These are phyloP conservation scores for Pholis gunnellus DNA, from an alignment of 2,113 vertebrate species.

Conservation along the genomic window DNA sequence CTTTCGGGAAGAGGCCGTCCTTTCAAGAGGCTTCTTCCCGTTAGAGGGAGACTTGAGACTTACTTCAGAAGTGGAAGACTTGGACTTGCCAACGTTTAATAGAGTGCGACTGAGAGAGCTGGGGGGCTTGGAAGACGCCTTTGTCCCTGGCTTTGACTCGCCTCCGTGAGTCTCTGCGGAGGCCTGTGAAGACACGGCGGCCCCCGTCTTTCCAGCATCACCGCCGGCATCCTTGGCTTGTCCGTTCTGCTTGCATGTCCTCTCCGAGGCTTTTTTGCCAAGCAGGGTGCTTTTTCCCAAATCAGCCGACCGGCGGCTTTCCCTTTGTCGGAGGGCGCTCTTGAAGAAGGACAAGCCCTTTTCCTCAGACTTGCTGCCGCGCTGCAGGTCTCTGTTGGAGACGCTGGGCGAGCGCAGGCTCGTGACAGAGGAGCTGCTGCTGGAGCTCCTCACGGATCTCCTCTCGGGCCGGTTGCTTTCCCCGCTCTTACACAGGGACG, in stretches of 20 bases:
- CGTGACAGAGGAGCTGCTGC: slow-evolving; percentile 92
- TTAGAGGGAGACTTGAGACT: slow-evolving; percentile 84
- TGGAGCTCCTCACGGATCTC: slow-evolving; percentile 87
- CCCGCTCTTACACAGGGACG: slow-evolving; percentile 79
- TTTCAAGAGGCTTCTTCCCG: slow-evolving; percentile 88
- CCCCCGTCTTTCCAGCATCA: slow-evolving; percentile 72
- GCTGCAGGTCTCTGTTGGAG: slow-evolving; percentile 84
- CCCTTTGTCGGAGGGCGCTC: slow-evolving; percentile 94
- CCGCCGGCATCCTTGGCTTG: slow-evolving; percentile 74
- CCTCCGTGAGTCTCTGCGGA: slow-evolving; percentile 63
- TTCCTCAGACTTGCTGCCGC: slow-evolving; percentile 93
- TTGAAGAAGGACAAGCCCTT: slow-evolving; percentile 97
- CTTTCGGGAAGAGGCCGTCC: slow-evolving; percentile 86
- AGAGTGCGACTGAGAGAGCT: slow-evolving; percentile 89
- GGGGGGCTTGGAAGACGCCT: slow-evolving; percentile 83
- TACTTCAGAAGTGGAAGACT: slow-evolving; percentile 90
- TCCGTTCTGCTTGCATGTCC: slow-evolving; percentile 83
- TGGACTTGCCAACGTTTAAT: slow-evolving; percentile 89
- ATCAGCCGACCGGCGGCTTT: slow-evolving; percentile 93
- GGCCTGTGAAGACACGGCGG: slow-evolving; percentile 72
- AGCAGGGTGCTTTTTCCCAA: slow-evolving; percentile 92
- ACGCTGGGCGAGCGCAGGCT: slow-evolving; percentile 90
- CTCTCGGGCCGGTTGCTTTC: slow-evolving; percentile 79
- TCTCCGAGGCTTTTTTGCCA: slow-evolving; percentile 86
- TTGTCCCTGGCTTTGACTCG: slow-evolving; percentile 78